A percentile compares a stretch with the other conserved stretches of the same genome.
phyloP scores from a whole-genome alignment of 2,797 vertebrate genomes.

The Girardinus metallicus region DNA sequence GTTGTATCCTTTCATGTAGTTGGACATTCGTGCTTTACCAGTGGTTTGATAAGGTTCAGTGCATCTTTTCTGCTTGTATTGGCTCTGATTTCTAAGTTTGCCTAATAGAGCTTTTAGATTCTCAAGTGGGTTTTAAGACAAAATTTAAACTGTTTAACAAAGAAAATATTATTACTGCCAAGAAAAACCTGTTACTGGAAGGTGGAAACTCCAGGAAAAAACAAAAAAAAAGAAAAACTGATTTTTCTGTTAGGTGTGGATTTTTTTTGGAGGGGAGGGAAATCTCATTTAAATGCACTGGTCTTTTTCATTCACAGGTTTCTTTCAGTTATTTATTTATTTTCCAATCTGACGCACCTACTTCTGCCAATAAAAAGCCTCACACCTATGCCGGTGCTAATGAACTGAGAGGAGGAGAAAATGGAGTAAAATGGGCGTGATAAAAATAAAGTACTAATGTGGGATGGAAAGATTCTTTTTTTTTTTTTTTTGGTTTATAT shows the following conservation, averaged over 20 bases:
- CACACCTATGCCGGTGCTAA: slow-evolving; percentile 49
- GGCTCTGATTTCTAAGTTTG: neutral
- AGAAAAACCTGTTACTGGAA: slow-evolving; percentile 41
- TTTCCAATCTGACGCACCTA: slow-evolving; percentile 12
- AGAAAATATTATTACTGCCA: slow-evolving; percentile 32
- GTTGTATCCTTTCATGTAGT: neutral
- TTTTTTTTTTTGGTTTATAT: neutral
- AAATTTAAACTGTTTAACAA: slow-evolving; percentile 46
- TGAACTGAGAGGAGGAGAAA: slow-evolving; percentile 52
- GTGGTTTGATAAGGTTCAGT: neutral
- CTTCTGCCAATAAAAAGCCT: slow-evolving; percentile 30
- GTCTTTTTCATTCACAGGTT: slow-evolving; percentile 37
- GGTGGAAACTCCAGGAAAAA: slow-evolving; percentile 36
- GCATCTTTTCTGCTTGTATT: neutral
- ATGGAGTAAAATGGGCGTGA: slow-evolving; percentile 18
- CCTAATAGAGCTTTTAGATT: slow-evolving; percentile 8
- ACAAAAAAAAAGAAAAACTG: slow-evolving; percentile 38
- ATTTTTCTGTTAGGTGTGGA: slow-evolving; percentile 33
- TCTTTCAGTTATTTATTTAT: slow-evolving; percentile 26
- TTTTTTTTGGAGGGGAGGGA: neutral
- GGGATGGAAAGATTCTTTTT: too few species aligned
- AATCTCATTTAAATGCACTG: slow-evolving; percentile 14
- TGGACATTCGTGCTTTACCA: neutral
- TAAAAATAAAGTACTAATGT: neutral
- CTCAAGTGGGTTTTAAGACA: slow-evolving; percentile 54